Evolutionary conservation across 2,797 vertebrate species (phyloP).

Genomic region (Sebastes vulpes): DNA sequence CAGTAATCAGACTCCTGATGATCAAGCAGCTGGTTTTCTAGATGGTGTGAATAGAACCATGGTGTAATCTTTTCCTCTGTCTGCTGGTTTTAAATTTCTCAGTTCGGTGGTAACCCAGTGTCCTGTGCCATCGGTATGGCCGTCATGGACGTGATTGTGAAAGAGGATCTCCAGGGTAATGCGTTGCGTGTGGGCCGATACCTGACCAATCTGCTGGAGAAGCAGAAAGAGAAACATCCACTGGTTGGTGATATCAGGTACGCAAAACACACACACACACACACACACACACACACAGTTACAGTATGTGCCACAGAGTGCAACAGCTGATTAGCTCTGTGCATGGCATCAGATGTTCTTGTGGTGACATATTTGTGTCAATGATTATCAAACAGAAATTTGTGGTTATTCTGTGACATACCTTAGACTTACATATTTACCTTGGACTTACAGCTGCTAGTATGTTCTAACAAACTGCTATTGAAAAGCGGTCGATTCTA

Average conservation of each 20-base stretch:
- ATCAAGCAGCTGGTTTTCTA: not conserved
- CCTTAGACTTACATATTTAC: not conserved
- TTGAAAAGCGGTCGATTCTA: not conserved
- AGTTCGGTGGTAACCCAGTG: slow-evolving; percentile 98
- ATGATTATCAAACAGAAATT: not conserved
- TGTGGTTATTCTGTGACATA: not conserved
- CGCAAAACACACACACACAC: not conserved
- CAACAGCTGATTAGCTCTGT: not conserved
- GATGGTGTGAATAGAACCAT: not conserved
- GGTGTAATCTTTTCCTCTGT: slow-evolving; percentile 32
- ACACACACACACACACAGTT: not conserved
- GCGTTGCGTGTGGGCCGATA: slow-evolving; percentile 91
- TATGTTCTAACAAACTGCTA: not conserved
- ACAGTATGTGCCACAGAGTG: not conserved
- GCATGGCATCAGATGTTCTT: not conserved
- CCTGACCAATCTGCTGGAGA: slow-evolving; percentile 86
- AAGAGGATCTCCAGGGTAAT: slow-evolving; percentile 93
- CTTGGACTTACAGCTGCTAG: not conserved
- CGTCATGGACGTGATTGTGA: slow-evolving; percentile 92
- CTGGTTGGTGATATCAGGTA: slow-evolving; percentile 96
- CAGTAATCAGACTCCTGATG: not conserved
- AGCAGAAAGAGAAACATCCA: slow-evolving; percentile 90
- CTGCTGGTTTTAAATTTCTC: slow-evolving; percentile 23
- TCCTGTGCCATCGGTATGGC: slow-evolving; percentile 96
- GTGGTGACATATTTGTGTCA: not conserved